phyloP scores from a whole-genome alignment of 1,140 invertebrate species.

The Drosophila bocqueti region DNA sequence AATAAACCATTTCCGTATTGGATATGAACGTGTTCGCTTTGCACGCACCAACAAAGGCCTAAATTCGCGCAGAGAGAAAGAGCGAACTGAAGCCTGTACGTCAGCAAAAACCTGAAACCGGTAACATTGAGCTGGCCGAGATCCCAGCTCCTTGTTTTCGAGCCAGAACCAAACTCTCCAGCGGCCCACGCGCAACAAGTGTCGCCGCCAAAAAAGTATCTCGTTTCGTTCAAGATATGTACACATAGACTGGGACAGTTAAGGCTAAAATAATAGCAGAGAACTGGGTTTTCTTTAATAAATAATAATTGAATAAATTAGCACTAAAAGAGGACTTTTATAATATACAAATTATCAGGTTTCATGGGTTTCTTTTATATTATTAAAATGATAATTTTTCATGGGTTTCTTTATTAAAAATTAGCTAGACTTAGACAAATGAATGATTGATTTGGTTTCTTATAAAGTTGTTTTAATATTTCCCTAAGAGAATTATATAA shows the following conservation, averaged over 20 bases:
- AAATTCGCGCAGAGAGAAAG: slow-evolving; percentile 41
- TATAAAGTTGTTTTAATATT: background rate
- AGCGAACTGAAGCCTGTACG: background rate
- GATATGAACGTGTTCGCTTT: slow-evolving; percentile 24
- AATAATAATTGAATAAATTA: background rate
- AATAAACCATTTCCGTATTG: slow-evolving; percentile 49
- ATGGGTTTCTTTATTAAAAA: background rate
- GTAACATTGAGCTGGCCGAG: slow-evolving; percentile 20
- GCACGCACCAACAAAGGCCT: slow-evolving; percentile 28
- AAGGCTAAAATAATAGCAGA: background rate
- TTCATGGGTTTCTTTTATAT: background rate
- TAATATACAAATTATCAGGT: background rate
- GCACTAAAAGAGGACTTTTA: background rate
- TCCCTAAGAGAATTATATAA: background rate
- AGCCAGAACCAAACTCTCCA: slow-evolving; percentile 20
- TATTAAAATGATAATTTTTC: background rate
- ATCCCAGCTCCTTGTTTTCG: slow-evolving; percentile 20
- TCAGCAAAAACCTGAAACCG: slow-evolving; percentile 39
- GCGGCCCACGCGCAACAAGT: slow-evolving; percentile 69
- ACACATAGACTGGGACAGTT: background rate
- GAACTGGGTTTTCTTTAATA: background rate
- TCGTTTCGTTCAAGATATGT: slow-evolving; percentile 49
- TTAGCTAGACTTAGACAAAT: background rate
- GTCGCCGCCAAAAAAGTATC: slow-evolving; percentile 58
- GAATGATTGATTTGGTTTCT: background rate